These are phyloP conservation scores for Danaus melanippus DNA, from an alignment of 1,140 invertebrate genomes.

Conservation along the genomic window DNA sequence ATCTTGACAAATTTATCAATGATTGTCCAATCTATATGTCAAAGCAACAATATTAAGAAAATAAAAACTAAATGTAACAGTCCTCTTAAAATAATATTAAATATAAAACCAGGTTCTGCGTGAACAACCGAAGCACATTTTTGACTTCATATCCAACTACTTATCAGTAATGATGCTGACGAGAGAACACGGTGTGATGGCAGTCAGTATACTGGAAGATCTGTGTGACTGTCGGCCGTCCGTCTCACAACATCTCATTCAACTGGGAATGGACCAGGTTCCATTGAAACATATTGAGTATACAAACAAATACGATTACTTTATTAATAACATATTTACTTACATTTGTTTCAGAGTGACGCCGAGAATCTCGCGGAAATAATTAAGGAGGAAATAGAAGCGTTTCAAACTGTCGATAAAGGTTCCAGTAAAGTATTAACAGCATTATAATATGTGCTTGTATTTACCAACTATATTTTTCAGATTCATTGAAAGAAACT, in stretches of 20 bases:
- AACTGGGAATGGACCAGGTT: conserved; percentile 31
- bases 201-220: conserved; percentile 50
- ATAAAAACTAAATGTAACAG: no score
- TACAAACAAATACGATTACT: no score
- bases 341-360: conserved; percentile 1
- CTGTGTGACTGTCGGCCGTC: conserved; percentile 57
- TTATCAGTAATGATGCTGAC: conserved; percentile 77
- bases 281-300: neutral
- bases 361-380: conserved; percentile 30
- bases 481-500: conserved; percentile 53
- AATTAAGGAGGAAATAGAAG: conserved; percentile 55
- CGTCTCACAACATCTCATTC: conserved; percentile 45
- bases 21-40: no score
- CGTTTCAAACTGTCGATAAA: conserved; percentile 33
- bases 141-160: conserved; percentile 79
- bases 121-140: conserved; percentile 75
- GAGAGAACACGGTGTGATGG: conserved; percentile 71
- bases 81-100: neutral
- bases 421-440: conserved; percentile 22
- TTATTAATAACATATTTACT: no score
- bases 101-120: conserved; percentile 67
- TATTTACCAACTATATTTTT: conserved; percentile 6
- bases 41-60: no score
- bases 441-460: no score
- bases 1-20: no score